Base-by-base conservation (phyloP, 2,113 vertebrate species). In the Odontophorus gujanensis region DNA sequence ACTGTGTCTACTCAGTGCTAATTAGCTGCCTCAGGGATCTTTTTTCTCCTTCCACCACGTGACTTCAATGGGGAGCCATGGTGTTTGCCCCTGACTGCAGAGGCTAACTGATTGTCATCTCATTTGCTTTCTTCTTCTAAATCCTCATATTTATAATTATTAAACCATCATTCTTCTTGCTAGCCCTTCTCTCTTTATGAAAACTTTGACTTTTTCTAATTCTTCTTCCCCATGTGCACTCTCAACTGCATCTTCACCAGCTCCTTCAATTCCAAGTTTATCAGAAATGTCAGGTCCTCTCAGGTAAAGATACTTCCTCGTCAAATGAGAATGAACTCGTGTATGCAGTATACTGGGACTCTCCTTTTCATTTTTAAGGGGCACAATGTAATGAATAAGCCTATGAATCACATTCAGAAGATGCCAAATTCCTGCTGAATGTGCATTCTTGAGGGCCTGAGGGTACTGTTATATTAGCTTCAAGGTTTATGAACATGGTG, bases 401-500 rank as follows among this genome's bases (percentile, higher is more conserved):
- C 84, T 50, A 66, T 91, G 77, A 93, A 93, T 87, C 63, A 71
- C 45, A 55, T 87, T 48, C 59, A 25, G 55, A 91, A 92, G 48
- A 92, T 71, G 74, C 28, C 62, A 67, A 76, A 92, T 87, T 89
- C 40, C 71, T 96, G 48, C 74, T 62, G 9, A 42, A 55, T 11
- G 11, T 81, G 63, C 78, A 85, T 76, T 91, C 63, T 82, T 77
- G 84, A 67, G 78, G 67, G 63, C 86, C 92, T 92, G 74, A 71
- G 81, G 59, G 78, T 95, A 47, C 72, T 62, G 66, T 91, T 85
- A 63, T 82, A 62, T 82, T 82, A 94, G 81, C 71, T 69, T 85
- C 53, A 47, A 87, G 45, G 67, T 91, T 95, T 91, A 91, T 73
- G 40, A 94, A 87, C 81, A 89, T 65, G 74, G 50, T 89, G 30